These are phyloP conservation scores for Terrapene triunguis DNA, from an alignment of 2,113 vertebrate species.

Conservation along the genomic window DNA sequence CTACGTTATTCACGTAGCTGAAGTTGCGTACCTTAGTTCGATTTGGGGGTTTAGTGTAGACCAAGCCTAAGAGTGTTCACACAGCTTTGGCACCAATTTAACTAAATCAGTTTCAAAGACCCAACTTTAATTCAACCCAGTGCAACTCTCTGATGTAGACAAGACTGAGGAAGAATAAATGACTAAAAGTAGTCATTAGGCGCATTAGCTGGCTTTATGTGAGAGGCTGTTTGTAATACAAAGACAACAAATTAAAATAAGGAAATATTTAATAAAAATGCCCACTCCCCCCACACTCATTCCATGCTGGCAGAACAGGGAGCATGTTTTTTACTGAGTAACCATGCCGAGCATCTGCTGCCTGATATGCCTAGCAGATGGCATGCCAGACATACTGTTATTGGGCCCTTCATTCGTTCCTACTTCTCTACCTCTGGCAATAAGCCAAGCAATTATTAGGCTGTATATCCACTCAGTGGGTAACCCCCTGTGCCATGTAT, in stretches of 20 bases:
- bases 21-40: too few species aligned
- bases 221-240: not conserved
- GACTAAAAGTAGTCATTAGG: not conserved
- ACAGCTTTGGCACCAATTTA: not conserved
- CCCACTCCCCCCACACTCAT: not conserved
- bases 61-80: not conserved
- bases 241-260: not conserved
- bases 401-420: not conserved
- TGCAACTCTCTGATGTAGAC: not conserved
- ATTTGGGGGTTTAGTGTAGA: too few species aligned
- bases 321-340: not conserved
- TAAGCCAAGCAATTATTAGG: not conserved
- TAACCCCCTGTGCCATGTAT: accelerated
- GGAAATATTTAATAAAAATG: not conserved
- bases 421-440: not conserved
- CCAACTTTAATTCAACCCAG: not conserved
- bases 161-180: not conserved
- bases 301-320: not conserved
- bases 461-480: not conserved
- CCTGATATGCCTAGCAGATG: conserved; percentile 15
- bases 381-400: not conserved
- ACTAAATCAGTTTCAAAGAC: not conserved
- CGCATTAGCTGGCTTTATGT: not conserved
- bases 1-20: too few species aligned
- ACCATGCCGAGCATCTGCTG: conserved; percentile 1